These are phyloP conservation scores for Nowickia ferox DNA, from an alignment of 2,888 invertebrate species.

Conservation along the genomic window DNA sequence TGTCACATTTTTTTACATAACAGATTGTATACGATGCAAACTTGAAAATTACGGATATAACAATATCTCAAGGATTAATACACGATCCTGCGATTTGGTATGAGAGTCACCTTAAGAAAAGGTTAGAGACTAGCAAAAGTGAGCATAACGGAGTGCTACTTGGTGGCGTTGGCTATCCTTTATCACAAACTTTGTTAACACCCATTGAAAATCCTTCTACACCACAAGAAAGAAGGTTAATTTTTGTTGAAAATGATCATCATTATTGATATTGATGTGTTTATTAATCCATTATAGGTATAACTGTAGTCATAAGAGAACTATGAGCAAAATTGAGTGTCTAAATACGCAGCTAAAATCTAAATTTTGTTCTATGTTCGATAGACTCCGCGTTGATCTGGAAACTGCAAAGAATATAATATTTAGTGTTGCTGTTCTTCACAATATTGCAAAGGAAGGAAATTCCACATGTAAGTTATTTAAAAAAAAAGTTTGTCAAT, in stretches of 20 bases:
- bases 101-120: neutral
- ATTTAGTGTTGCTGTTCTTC: slow-evolving; percentile 43
- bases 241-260: neutral
- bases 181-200: slow-evolving; percentile 54
- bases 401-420: slow-evolving; percentile 54
- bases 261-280: neutral
- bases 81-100: neutral
- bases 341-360: slow-evolving; percentile 47
- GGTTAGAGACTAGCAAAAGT: neutral
- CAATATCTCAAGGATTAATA: slow-evolving; percentile 22
- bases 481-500: neutral
- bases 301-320: slow-evolving; percentile 47
- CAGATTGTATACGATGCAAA: slow-evolving; percentile 17
- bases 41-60: slow-evolving; percentile 10
- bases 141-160: slow-evolving; percentile 15
- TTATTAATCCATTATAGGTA: slow-evolving; percentile 19
- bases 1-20: neutral
- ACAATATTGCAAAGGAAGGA: slow-evolving; percentile 47
- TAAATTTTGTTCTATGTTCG: slow-evolving; percentile 37
- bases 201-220: slow-evolving; percentile 57
- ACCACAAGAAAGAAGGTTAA: slow-evolving; percentile 53
- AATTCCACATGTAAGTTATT: slow-evolving; percentile 35
- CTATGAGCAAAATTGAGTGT: slow-evolving; percentile 48
- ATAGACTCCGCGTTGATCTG: slow-evolving; percentile 56
- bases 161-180: slow-evolving; percentile 57